Percentiles rank a stretch among this genome's conserved stretches.
phyloP scores from a whole-genome alignment of 2,113 vertebrate species.

The Coregonus clupeaformis region DNA sequence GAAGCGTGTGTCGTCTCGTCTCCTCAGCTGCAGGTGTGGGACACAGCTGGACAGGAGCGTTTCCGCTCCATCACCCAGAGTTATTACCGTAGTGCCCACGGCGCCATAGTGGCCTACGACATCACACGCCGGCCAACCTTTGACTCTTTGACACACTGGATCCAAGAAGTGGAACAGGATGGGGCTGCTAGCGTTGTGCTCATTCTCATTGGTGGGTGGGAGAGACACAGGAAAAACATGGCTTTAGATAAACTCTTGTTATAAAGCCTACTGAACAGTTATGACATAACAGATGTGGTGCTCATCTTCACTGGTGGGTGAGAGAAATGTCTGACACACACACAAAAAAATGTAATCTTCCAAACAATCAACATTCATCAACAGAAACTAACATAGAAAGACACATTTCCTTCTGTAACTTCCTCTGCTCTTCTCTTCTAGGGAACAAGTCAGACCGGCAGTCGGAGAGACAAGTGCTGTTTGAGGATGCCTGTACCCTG shows the following conservation, averaged over 20 bases:
- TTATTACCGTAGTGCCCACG: slow-evolving; percentile 96
- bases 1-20: not conserved
- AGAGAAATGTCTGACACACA: no score
- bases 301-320: no score
- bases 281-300: no score
- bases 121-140: slow-evolving; percentile 88
- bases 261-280: not conserved
- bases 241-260: not conserved
- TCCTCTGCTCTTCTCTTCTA: slow-evolving; percentile 46
- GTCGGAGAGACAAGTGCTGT: slow-evolving; percentile 82
- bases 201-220: slow-evolving; percentile 87
- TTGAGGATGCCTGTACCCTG: slow-evolving; percentile 88
- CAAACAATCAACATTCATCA: not conserved
- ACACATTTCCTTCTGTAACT: not conserved
- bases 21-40: slow-evolving; percentile 94
- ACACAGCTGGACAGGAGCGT: slow-evolving; percentile 95
- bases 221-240: not conserved
- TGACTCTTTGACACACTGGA: slow-evolving; percentile 89
- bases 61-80: slow-evolving; percentile 97
- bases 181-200: slow-evolving; percentile 87
- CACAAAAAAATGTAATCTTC: not conserved
- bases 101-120: slow-evolving; percentile 94
- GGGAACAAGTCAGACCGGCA: slow-evolving; percentile 89
- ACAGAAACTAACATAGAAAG: not conserved
- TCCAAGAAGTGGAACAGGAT: slow-evolving; percentile 88